Evolutionary conservation across 1,140 invertebrate species (phyloP).

Genomic region (Nasonia giraulti): DNA sequence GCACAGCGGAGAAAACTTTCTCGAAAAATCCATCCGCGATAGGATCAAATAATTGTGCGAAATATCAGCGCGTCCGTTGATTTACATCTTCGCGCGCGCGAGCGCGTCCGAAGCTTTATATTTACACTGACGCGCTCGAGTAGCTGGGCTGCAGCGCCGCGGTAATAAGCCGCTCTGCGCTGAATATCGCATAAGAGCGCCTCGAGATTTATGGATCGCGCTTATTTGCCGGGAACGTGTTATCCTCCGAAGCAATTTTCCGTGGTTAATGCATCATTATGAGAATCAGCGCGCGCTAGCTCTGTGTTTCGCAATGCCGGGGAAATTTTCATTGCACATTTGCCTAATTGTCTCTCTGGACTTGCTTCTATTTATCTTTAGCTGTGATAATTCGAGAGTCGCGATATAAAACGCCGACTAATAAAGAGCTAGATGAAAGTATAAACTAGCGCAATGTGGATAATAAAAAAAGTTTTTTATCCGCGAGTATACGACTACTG

Average conservation of each 20-base stretch:
- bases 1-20: neutral
- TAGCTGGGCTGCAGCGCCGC: neutral
- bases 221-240: constrained; percentile 32
- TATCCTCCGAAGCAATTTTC: constrained; percentile 35
- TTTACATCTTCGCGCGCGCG: constrained; percentile 12
- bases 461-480: neutral
- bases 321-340: neutral
- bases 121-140: constrained; percentile 1
- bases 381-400: too few species aligned
- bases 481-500: too few species aligned
- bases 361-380: too few species aligned
- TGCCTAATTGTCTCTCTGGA: too few species aligned
- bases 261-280: constrained; percentile 30
- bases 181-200: constrained; percentile 25
- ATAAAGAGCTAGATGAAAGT: too few species aligned
- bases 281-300: neutral
- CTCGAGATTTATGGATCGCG: constrained; percentile 42
- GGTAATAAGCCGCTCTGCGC: neutral
- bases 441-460: too few species aligned
- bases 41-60: neutral
- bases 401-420: too few species aligned
- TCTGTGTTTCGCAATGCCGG: neutral
- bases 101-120: neutral
- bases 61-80: neutral
- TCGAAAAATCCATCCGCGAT: neutral